Percentiles rank a stretch among this genome's conserved stretches.
Conservation (phyloP, 1,140 invertebrate genomes). For the Drosophila bocki region DNA sequence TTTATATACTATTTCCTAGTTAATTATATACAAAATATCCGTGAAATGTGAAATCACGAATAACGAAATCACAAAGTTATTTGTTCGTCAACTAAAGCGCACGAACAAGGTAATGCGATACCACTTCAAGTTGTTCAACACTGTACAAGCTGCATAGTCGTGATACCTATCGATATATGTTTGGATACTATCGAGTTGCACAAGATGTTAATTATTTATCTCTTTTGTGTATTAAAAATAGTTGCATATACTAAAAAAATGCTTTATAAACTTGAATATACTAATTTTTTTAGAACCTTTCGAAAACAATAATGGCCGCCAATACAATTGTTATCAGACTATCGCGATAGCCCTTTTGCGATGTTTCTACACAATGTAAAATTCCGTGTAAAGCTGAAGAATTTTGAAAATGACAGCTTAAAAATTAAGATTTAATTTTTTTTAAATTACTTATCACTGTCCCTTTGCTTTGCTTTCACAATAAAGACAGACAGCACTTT, state of each 20-base stretch:
- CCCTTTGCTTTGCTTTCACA: too few species aligned
- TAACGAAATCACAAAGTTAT: neutral
- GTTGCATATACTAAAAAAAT: neutral
- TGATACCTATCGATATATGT: neutral
- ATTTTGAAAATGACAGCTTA: too few species aligned
- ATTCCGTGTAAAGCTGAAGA: too few species aligned
- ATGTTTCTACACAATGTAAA: too few species aligned
- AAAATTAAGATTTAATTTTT: too few species aligned
- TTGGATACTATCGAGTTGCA: neutral
- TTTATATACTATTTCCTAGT: too few species aligned
- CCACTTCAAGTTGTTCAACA: constrained; percentile 5
- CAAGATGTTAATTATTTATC: neutral
- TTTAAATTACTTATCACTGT: too few species aligned
- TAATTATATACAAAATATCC: neutral
- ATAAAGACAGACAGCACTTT: too few species aligned
- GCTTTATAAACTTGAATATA: neutral
- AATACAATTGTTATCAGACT: too few species aligned
- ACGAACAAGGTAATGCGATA: constrained; percentile 8
- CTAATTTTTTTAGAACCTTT: neutral
- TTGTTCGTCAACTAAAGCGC: neutral
- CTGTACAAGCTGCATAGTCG: neutral
- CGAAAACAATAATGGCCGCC: too few species aligned
- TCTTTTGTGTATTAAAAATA: neutral
- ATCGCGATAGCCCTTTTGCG: too few species aligned
- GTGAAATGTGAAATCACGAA: neutral